Base-by-base conservation (phyloP, 2,113 vertebrate genomes). In the Tupaia tana region DNA sequence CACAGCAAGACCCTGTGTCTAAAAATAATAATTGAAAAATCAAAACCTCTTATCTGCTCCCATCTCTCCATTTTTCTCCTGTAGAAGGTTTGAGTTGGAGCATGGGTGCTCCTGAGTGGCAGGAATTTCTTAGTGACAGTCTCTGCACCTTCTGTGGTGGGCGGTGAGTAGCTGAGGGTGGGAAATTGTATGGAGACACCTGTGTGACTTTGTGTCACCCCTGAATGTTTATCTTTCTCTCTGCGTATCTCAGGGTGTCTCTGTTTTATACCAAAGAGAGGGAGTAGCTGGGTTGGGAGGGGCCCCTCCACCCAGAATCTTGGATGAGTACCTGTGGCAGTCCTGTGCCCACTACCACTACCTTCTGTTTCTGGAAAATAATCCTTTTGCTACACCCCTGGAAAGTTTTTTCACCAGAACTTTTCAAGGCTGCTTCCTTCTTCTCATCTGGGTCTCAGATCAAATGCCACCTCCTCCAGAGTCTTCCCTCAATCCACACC, bases 391-490 rank as follows among this genome's bases (percentile, higher is more conserved):
- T 6, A 29, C 85, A 61, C 7, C 58, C n/a, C 22, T 43, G 43
- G 3, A 52, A 43, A 14, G 67, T 34, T 61, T 8, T 58, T 59
- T 73, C 58, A 64, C 61, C 70, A 78, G 54, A 54, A 29, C 34
- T 54, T 59, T 54, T 66, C 67, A 29, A 24, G 34, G 19, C 29
- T 43, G 43, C 43, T 43, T 43, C 43, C 43, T 43, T 43, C 82
- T 87, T 91, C 75, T 87, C 61, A 29, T 71, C 82, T 86, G 56
- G 25, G 34, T 75, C 84, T 95, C 52, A 86, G 31, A 24, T 86
- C 67, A 95, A 43, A 80, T 10, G 7, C 75, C 20, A 43, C 63
- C 56, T 86, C 80, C 24, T 86, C 34, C 78, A 86, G 67, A 43
- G 19, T 82, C 67, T 95, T 73, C 85, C 69, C 43, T 73, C 84